These are phyloP conservation scores for Plestiodon gilberti DNA, from an alignment of 2,113 vertebrate species.

Conservation along the genomic window DNA sequence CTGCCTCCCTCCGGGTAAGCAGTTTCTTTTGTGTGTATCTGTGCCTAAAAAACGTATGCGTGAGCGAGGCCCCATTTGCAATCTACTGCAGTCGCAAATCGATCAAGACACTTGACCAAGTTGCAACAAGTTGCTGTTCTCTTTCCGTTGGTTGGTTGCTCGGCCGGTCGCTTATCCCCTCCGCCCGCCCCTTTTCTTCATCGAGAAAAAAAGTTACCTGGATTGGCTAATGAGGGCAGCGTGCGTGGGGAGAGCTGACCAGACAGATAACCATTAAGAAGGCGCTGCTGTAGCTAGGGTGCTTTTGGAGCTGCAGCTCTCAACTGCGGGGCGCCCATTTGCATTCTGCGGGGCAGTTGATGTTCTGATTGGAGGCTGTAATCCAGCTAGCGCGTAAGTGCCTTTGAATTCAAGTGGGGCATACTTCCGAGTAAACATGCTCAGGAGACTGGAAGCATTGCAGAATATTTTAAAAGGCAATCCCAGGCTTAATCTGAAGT, in stretches of 20 bases:
- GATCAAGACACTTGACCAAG: neutral
- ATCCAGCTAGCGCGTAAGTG: too few species aligned
- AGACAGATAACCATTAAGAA: neutral
- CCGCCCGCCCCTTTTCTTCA: neutral
- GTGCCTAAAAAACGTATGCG: neutral
- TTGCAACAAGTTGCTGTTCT: neutral
- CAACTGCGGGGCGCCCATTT: too few species aligned
- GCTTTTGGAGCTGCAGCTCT: neutral
- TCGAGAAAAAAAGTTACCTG: neutral
- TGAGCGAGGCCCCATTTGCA: too few species aligned
- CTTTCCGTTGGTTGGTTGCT: too few species aligned
- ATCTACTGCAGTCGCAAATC: too few species aligned
- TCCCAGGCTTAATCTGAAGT: too few species aligned
- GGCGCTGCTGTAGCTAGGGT: too few species aligned
- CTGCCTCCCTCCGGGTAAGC: slow-evolving; percentile 52
- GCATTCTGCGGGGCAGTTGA: neutral
- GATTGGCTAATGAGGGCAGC: neutral
- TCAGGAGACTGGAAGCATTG: too few species aligned
- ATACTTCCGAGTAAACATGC: neutral
- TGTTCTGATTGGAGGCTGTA: neutral
- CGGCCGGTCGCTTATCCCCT: neutral
- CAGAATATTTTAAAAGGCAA: too few species aligned
- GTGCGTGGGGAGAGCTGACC: neutral
- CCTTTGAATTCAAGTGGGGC: neutral
- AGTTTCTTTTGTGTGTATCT: neutral